Evolutionary conservation across 2,797 vertebrate species (phyloP).

Genomic region (Esox masquinongy): DNA sequence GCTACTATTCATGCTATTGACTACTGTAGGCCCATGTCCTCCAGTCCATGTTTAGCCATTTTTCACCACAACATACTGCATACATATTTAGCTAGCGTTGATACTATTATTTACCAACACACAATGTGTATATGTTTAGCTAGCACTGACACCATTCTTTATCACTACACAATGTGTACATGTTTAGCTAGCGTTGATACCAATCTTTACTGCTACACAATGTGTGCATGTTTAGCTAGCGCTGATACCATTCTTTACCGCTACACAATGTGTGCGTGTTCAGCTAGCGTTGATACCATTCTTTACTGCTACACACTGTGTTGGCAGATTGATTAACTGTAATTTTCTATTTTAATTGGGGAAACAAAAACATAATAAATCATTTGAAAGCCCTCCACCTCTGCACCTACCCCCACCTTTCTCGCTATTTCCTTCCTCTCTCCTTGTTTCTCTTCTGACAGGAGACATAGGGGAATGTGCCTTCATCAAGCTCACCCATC

Average conservation of each 20-base stretch:
- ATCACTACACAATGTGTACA: no score
- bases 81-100: not conserved
- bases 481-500: conserved; percentile 23
- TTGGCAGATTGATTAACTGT: conserved; percentile 31
- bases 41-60: not conserved
- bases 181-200: no score
- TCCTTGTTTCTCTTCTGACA: conserved; percentile 1
- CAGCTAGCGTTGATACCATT: not conserved
- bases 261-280: not conserved
- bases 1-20: not conserved
- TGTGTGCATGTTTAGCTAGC: not conserved
- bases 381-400: conserved; percentile 5
- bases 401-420: not conserved
- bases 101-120: no score
- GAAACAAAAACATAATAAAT: conserved; percentile 31
- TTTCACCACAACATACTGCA: not conserved
- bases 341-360: conserved; percentile 31
- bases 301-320: conserved; percentile 6
- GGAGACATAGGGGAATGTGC: conserved; percentile 9
- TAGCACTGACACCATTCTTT: no score
- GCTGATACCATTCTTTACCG: not conserved
- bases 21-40: not conserved
- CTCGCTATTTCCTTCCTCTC: not conserved
- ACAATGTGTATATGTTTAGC: no score
- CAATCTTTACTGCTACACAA: not conserved